Conservation (phyloP, 2,113 vertebrate genomes). For the Rhinopithecus roxellana region DNA sequence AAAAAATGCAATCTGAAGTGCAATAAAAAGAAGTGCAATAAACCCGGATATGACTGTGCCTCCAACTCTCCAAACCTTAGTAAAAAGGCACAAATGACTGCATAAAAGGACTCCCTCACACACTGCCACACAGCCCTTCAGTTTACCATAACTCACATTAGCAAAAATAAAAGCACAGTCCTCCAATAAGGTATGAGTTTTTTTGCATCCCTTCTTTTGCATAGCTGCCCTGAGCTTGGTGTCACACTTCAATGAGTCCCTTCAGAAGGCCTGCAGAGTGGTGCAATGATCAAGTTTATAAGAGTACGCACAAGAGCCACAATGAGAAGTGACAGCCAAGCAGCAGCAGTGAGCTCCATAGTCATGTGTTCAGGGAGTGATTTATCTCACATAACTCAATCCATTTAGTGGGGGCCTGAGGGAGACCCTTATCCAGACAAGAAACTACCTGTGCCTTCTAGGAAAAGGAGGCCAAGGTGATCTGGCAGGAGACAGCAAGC, state of each 20-base stretch:
- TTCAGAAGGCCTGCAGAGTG: not conserved
- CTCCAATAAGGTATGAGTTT: not conserved
- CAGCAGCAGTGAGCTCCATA: not conserved
- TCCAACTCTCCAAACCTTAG: not conserved
- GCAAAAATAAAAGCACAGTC: not conserved
- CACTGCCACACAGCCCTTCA: not conserved
- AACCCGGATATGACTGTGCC: not conserved
- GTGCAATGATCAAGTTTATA: not conserved
- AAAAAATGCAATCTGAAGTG: not conserved
- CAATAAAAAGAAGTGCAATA: not conserved
- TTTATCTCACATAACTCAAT: not conserved
- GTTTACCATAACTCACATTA: not conserved
- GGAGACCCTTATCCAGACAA: not conserved
- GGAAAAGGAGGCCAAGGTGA: not conserved
- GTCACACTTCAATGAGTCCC: not conserved
- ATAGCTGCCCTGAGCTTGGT: not conserved
- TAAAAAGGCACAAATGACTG: not conserved
- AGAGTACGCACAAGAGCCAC: not conserved
- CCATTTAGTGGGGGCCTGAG: not conserved
- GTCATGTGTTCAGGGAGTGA: not conserved
- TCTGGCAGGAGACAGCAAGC: not conserved
- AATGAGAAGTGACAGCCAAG: not conserved
- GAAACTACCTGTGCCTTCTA: not conserved
- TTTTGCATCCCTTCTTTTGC: not conserved
- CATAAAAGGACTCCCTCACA: not conserved